phyloP scores from a whole-genome alignment of 2,797 vertebrate species.

The Microcaecilia unicolor region DNA sequence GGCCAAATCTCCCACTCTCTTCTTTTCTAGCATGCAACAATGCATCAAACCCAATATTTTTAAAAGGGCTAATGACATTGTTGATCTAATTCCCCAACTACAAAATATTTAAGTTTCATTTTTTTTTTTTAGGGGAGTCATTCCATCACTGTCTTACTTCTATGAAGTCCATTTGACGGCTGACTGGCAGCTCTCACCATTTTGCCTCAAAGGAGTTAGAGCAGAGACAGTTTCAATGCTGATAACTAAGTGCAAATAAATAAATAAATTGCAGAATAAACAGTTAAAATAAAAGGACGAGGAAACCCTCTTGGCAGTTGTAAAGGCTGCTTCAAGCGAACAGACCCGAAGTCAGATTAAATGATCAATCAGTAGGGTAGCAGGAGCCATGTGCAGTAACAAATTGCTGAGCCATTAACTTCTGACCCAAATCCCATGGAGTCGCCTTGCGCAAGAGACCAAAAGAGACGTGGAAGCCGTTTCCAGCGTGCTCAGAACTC shows the following conservation, averaged over 20 bases:
- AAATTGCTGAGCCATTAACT: not conserved
- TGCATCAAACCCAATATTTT: too few species aligned
- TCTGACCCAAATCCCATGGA: conserved; percentile 1
- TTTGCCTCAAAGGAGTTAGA: not conserved
- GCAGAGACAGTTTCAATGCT: conserved; percentile 7
- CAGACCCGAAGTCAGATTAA: not conserved
- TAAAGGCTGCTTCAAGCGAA: not conserved
- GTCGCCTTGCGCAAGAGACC: rapidly evolving
- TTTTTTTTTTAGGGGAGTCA: too few species aligned
- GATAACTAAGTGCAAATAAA: conserved; percentile 2
- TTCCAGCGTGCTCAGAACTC: too few species aligned
- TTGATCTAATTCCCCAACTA: too few species aligned
- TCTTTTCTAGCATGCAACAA: too few species aligned
- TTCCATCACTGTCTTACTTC: too few species aligned
- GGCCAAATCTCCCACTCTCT: too few species aligned
- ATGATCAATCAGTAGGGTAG: not conserved
- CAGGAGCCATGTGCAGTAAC: not conserved
- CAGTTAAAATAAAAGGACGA: too few species aligned
- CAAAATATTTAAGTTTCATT: too few species aligned
- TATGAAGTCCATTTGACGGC: conserved; percentile 4
- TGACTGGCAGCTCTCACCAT: conserved; percentile 1
- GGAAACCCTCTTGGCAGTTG: not conserved
- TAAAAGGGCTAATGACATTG: not conserved
- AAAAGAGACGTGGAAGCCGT: too few species aligned
- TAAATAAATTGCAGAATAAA: too few species aligned